Conservation (phyloP, 2,797 vertebrate species). For the Protonibea diacanthus region DNA sequence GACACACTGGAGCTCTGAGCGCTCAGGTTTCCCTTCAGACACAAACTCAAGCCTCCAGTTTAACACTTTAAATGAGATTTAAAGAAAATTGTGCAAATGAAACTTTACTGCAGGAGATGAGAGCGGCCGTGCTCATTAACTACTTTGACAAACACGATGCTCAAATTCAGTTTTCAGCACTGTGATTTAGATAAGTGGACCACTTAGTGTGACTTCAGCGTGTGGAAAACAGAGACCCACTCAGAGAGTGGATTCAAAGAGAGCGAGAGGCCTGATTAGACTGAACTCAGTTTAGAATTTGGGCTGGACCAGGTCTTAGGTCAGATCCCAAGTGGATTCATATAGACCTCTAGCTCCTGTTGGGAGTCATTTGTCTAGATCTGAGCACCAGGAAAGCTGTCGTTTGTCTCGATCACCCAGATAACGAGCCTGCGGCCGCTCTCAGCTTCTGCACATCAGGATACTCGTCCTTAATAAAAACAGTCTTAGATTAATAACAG, state of each 20-base stretch:
- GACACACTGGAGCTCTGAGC: too few relatives aligned
- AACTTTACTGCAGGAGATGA: constrained; percentile 8
- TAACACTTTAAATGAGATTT: constrained; percentile 48
- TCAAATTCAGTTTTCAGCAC: background rate
- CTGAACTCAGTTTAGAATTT: background rate
- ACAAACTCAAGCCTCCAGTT: constrained; percentile 23
- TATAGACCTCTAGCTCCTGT: background rate
- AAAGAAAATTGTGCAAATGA: constrained; percentile 75
- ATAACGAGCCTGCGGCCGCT: background rate
- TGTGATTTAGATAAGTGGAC: background rate
- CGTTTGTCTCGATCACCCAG: background rate
- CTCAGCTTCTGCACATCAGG: constrained; percentile 25
- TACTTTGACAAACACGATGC: background rate
- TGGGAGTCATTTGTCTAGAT: background rate
- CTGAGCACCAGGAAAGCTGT: background rate
- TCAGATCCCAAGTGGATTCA: background rate
- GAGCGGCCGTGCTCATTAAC: background rate
- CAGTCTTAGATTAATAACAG: constrained; percentile 73
- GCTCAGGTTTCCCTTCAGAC: background rate
- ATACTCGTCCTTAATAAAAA: constrained; percentile 43
- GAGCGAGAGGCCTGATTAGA: background rate
- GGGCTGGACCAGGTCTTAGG: background rate
- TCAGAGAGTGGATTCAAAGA: background rate
- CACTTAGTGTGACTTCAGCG: too few relatives aligned
- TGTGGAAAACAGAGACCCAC: too few relatives aligned